Evolutionary conservation across 2,888 invertebrate species (phyloP), one percentile per base, ranked within the genome.

Genomic region (Branchipolynoe longqiensis): DNA sequence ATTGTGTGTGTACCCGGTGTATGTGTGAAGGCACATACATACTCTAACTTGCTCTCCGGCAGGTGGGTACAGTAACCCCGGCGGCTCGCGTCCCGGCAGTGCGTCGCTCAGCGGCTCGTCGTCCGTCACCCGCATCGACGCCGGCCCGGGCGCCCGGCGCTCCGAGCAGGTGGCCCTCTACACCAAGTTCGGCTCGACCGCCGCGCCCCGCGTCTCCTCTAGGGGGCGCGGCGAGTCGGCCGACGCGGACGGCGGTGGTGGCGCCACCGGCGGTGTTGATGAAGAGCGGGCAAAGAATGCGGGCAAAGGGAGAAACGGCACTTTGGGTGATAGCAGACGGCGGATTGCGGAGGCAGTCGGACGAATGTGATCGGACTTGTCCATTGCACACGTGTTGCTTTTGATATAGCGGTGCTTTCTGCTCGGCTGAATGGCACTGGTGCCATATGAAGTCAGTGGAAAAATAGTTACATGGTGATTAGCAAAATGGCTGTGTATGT

Each of bases 281-380:
- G 62, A 28, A 8, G 73, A 38, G 14, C 33, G 12, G 8, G 56
- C 18, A n/a, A 28, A 31, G 0, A 54, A 8, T 28, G 25, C 6
- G 18, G 74, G 84, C 41, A 74, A 56, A 41, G 18, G 48, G 41
- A 74, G 33, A 62, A 56, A 56, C 12, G 40, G 54, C 8, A 56
- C 74, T 12, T 31, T 84, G 56, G 64, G 62, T 0, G 84, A 84
- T 8, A 84, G 84, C 31, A 41, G 84, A 40, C 4, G 64, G 38
- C 41, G 84, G 25, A 84, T 84, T 28, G 84, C 84, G n/a, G 64
- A 84, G n/a, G 84, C 84, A 22, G 38, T 84, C 38, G 84, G 84
- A 40, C 73, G 84, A 6, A 84, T 48, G 12, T 78, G 78, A 78
- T 28, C 36, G n/a, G n/a, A n/a, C n/a, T n/a, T n/a, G n/a, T n/a